phyloP scores from a whole-genome alignment of 2,113 vertebrate species.

The Opisthocomus hoazin region DNA sequence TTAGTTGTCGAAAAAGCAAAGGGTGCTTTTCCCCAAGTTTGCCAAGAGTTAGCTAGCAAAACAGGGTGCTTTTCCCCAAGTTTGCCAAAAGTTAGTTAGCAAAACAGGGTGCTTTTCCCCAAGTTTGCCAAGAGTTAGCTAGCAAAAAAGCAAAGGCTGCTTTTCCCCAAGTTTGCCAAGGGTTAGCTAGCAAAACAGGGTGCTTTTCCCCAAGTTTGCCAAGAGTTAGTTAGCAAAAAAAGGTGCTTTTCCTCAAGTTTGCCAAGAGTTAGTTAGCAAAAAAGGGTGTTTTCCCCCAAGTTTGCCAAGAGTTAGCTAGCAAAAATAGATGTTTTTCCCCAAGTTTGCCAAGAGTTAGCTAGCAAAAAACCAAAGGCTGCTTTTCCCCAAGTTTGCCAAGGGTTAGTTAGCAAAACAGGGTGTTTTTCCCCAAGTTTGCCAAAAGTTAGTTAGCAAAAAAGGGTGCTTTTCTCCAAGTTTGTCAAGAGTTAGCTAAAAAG shows the following conservation, averaged over 20 bases:
- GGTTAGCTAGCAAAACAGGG: neutral
- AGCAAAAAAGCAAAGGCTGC: no score
- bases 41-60: neutral
- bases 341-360: neutral
- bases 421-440: neutral
- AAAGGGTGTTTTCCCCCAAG: no score
- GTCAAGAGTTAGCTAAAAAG: neutral
- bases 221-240: neutral
- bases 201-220: neutral
- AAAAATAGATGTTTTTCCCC: accelerated
- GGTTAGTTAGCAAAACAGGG: neutral
- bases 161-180: no score
- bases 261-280: neutral
- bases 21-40: neutral
- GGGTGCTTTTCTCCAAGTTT: no score
- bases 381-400: no score
- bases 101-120: no score
- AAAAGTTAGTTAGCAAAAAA: neutral
- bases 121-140: no score
- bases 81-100: neutral
- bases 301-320: neutral
- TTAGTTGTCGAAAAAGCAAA: no score
- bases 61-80: neutral
- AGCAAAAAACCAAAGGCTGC: neutral
- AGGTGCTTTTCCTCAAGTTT: no score